Conservation (phyloP, 2,797 vertebrate species). For the Anguilla pacifica region DNA sequence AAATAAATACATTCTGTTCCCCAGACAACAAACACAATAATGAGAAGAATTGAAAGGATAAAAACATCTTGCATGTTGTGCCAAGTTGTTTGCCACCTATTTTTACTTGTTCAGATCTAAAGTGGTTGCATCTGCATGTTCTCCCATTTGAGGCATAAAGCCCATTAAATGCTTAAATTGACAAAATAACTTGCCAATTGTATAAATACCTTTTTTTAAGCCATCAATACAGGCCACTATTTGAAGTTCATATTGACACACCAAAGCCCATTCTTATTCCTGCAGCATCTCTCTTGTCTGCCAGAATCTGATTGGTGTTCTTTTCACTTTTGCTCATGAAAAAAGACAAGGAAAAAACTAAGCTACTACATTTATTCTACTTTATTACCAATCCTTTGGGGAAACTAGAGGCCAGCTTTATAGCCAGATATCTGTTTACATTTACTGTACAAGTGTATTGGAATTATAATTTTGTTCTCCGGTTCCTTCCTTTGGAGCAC, state of each 20-base stretch:
- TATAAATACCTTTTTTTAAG: slow-evolving; percentile 46
- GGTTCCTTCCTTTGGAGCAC: slow-evolving; percentile 69
- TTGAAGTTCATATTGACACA: slow-evolving; percentile 63
- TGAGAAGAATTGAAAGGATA: slow-evolving; percentile 50
- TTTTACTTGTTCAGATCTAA: slow-evolving; percentile 56
- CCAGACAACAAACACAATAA: slow-evolving; percentile 64
- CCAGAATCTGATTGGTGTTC: slow-evolving; percentile 52
- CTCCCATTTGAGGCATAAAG: slow-evolving; percentile 45
- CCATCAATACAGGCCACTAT: slow-evolving; percentile 62
- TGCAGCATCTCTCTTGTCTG: slow-evolving; percentile 43
- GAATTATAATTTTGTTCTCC: slow-evolving; percentile 79
- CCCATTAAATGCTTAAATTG: slow-evolving; percentile 51
- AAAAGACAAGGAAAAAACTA: slow-evolving; percentile 62
- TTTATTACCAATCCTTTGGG: slow-evolving; percentile 75
- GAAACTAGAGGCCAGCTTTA: slow-evolving; percentile 64
- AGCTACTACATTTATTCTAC: slow-evolving; percentile 77
- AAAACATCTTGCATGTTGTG: slow-evolving; percentile 54
- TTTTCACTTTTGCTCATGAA: slow-evolving; percentile 69
- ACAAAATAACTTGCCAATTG: slow-evolving; percentile 43
- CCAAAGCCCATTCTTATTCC: slow-evolving; percentile 45
- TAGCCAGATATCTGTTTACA: slow-evolving; percentile 72
- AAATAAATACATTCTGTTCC: slow-evolving; percentile 40
- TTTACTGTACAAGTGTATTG: slow-evolving; percentile 74
- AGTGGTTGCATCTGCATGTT: slow-evolving; percentile 56
- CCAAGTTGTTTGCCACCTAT: slow-evolving; percentile 60